Evolutionary conservation across 2,888 invertebrate species (phyloP).

Genomic region (Drosophila monieri): DNA sequence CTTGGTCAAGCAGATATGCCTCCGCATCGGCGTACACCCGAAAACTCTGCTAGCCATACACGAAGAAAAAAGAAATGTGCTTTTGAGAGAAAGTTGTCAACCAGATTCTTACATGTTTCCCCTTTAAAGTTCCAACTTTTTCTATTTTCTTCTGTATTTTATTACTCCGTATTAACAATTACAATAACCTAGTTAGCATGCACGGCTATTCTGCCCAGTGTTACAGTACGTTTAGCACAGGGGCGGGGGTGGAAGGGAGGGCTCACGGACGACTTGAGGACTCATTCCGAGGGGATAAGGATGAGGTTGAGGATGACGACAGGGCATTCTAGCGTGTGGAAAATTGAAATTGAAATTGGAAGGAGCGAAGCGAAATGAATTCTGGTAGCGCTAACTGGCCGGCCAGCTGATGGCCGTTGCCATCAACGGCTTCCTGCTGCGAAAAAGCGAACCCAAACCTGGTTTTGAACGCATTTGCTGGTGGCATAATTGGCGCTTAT

Average conservation of each 20-base stretch:
- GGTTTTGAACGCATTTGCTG: constrained; percentile 70
- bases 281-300: constrained; percentile 12
- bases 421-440: constrained; percentile 62
- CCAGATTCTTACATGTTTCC: too few species aligned
- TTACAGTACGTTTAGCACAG: constrained; percentile 42
- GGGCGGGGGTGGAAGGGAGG: constrained; percentile 27
- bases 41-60: constrained; percentile 15
- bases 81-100: background rate
- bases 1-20: constrained; percentile 77
- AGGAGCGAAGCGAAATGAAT: constrained; percentile 75
- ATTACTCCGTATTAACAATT: background rate
- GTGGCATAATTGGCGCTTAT: constrained; percentile 81
- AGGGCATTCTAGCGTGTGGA: constrained; percentile 67
- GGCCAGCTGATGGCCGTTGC: constrained; percentile 60
- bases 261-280: constrained; percentile 24
- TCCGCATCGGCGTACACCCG: constrained; percentile 31
- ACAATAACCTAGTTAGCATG: background rate
- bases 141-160: background rate
- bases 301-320: constrained; percentile 34
- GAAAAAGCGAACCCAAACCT: constrained; percentile 29
- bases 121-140: too few species aligned
- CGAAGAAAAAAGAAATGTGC: constrained; percentile 17
- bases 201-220: constrained; percentile 7
- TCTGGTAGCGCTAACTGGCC: constrained; percentile 73
- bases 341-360: constrained; percentile 80